Conservation (phyloP, 1,140 invertebrate genomes). For the Drosophila funebris region DNA sequence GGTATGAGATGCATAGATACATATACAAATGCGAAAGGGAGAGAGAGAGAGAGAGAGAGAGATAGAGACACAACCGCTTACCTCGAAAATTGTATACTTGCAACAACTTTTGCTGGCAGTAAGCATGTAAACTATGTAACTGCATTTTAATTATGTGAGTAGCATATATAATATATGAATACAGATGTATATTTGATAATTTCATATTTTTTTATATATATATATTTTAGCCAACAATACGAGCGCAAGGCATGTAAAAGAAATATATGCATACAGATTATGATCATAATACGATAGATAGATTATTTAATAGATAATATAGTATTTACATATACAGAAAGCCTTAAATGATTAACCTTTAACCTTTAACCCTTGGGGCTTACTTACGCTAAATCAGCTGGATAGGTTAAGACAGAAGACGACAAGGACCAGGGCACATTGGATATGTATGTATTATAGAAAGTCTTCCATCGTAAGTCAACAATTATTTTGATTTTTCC, state of each 20-base stretch:
- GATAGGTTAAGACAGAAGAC: conserved; percentile 38
- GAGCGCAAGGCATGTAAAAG: conserved; percentile 70
- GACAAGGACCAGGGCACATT: conserved; percentile 26
- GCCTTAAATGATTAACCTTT: conserved; percentile 45
- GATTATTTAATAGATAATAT: conserved; percentile 4
- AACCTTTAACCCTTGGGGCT: conserved; percentile 37
- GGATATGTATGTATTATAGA: conserved; percentile 29
- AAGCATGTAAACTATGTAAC: conserved; percentile 82
- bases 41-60: not conserved
- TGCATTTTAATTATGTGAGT: conserved; percentile 41
- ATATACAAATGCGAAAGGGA: conserved; percentile 3
- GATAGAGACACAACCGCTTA: conserved; percentile 64
- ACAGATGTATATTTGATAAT: conserved; percentile 19
- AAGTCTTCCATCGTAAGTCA: conserved; percentile 3
- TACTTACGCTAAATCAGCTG: conserved; percentile 51
- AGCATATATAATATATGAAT: conserved; percentile 45
- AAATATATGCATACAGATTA: conserved; percentile 37
- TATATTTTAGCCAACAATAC: conserved; percentile 61
- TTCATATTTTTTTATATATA: conserved; percentile 11
- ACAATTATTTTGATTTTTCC: not conserved
- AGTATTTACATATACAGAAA: conserved; percentile 13
- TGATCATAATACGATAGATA: conserved; percentile 10
- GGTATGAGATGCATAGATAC: conserved; percentile 24
- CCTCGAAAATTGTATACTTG: conserved; percentile 83
- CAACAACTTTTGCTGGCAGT: conserved; percentile 83